Evolutionary conservation across 2,888 invertebrate genomes (phyloP), one percentile per base, ranked within the genome.

Genomic region (Gryllus longicercus): DNA sequence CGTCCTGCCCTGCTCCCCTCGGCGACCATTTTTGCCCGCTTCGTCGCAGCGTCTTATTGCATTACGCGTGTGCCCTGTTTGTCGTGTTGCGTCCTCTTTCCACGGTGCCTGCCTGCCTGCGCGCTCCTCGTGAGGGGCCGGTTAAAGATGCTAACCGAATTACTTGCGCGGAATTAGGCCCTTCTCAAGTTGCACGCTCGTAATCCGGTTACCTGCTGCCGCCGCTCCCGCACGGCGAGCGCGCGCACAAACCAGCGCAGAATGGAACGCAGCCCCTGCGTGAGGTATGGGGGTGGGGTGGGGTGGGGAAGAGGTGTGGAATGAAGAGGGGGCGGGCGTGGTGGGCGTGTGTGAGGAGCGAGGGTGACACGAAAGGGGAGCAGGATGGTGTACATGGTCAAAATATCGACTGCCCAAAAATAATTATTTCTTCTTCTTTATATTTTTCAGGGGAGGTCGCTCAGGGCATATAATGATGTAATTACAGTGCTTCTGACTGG

Each of bases 141-240:
- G 63, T 63, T 63, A 63, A 63, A 63, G 63, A 63, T 63, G 63
- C 63, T 63, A 63, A 63, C 63, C 63, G 63, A 63, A 63, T 63
- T 63, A 63, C 63, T 38, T n/a, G 63, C 63, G n/a, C 63, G 63
- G 63, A n/a, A 63, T 63, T 63, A 63, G 63, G 63, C 63, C 63
- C 63, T 63, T 63, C 63, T 63, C 63, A 63, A 63, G 63, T 63
- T 63, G 63, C 63, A 63, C 63, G 63, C 63, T 63, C 63, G 63
- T 63, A 63, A 63, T 63, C 63, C 63, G 63, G 63, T 63, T 63
- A 63, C 63, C 63, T 63, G n/a, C 63, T n/a, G 63, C 63, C 16
- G 63, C 63, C 4, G 63, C 14, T 14, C 63, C 63, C 12, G n/a
- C 1, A 63, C 63, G 63, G 63, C 63, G 63, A 63, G n/a, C 38